These are phyloP conservation scores for Cinclus cinclus DNA, from an alignment of 2,113 vertebrate species.

Conservation along the genomic window DNA sequence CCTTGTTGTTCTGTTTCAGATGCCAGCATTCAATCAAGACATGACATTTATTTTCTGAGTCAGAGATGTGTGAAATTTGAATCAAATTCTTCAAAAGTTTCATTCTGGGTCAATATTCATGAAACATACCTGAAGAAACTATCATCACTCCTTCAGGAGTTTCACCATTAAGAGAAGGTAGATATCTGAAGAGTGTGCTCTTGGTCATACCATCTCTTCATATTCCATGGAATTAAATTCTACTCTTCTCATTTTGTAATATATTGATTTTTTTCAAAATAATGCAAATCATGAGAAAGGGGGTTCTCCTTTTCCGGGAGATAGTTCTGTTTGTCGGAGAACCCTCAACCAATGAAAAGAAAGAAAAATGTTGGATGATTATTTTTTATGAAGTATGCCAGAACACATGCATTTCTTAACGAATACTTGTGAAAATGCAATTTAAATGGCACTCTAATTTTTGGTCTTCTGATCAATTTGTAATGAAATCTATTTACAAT, in stretches of 20 bases:
- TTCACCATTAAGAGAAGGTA: neutral
- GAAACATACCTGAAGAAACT: neutral
- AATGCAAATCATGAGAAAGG: neutral
- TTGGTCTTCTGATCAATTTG: neutral
- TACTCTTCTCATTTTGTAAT: neutral
- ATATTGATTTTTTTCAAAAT: neutral
- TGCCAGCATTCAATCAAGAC: neutral
- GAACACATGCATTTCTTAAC: neutral
- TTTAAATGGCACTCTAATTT: neutral
- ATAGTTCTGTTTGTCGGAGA: neutral
- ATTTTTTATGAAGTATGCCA: neutral
- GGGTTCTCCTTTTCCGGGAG: neutral
- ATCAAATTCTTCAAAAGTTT: neutral
- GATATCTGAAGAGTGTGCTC: neutral
- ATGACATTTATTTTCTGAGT: neutral
- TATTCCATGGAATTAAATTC: neutral
- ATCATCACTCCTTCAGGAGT: neutral
- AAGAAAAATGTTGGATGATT: neutral
- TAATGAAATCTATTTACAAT: neutral
- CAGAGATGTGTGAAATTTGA: neutral
- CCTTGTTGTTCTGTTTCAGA: neutral
- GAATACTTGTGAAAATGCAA: neutral
- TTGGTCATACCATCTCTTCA: neutral
- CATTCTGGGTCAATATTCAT: neutral
- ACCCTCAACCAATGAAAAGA: neutral